Evolutionary conservation across 2,797 vertebrate genomes (phyloP), one percentile per base, ranked within the genome.

Genomic region (Channallabes apus): DNA sequence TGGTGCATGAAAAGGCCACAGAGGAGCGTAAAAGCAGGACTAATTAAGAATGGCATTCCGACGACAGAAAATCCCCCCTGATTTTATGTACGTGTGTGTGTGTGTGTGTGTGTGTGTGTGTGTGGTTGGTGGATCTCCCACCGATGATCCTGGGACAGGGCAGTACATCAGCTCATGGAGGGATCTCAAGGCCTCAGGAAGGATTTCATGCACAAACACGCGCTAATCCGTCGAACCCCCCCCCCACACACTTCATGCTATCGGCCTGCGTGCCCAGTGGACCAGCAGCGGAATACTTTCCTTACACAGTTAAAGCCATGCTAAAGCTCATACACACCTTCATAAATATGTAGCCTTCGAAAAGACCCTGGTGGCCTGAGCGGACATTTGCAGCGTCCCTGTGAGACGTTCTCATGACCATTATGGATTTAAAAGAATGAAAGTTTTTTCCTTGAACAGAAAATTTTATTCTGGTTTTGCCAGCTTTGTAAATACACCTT

Each of bases 181-280:
- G 87, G 86, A 89, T 88, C 84, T 89, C 85, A 75, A 32, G 73
- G 88, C 88, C 87, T 90, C 87, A 88, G 89, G 90, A 91, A 91
- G 90, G 88, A 93, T 93, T 93, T 91, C 86, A 91, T 91, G 92
- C 91, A 86, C 87, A 86, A 91, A 89, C 88, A 92, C 89, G 87
- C 84, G 83, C 90, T 88, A 89, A 84, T 83, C 83, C 82, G 85
- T 59, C 15, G 86, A 88, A 87, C 61, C 83, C 61, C 72, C 54
- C 38, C 75, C 80, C 75, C 27, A 0, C 35, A 4, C 35, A 38
- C 64, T 83, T 54, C 81, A 87, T 75, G 82, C 72, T 29, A 64
- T 75, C 64, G 72, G 68, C 82, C 73, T 38, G 75, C 18, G 46
- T 59, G 68, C 73, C 41, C 82, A 84, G 38, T 58, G 72, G 35